Evolutionary conservation across 2,888 invertebrate species (phyloP).

Genomic region (Polydrusus pterygomalis): DNA sequence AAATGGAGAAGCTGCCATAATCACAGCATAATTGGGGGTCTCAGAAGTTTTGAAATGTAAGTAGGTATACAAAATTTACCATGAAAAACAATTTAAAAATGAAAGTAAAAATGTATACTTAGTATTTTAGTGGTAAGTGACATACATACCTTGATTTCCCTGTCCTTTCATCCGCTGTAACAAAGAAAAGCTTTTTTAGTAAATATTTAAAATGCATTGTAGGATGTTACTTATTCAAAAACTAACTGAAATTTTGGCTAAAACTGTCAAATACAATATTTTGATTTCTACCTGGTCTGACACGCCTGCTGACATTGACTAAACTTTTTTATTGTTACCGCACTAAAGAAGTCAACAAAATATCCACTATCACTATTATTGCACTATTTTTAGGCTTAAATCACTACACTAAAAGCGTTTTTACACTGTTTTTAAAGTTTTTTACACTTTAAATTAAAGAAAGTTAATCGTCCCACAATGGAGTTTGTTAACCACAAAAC

Average conservation of each 20-base stretch:
- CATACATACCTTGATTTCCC: conserved; percentile 83
- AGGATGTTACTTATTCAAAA: conserved; percentile 57
- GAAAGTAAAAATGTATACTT: too few relatives aligned
- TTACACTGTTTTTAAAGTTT: conserved; percentile 37
- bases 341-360: conserved; percentile 45
- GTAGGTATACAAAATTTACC: background rate
- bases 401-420: conserved; percentile 43
- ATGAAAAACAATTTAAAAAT: background rate
- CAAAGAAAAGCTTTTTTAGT: conserved; percentile 75
- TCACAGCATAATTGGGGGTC: background rate
- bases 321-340: conserved; percentile 74
- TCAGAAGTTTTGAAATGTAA: background rate
- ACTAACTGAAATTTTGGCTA: conserved; percentile 56
- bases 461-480: conserved; percentile 48
- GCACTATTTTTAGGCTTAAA: conserved; percentile 41
- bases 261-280: conserved; percentile 69
- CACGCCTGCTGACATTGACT: conserved; percentile 94
- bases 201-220: conserved; percentile 61
- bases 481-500: conserved; percentile 50
- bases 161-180: conserved; percentile 90
- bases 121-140: background rate
- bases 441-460: conserved; percentile 46
- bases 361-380: conserved; percentile 52
- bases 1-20: background rate
- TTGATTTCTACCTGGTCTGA: conserved; percentile 86